phyloP scores from a whole-genome alignment of 2,113 vertebrate genomes.

The Chionis minor region DNA sequence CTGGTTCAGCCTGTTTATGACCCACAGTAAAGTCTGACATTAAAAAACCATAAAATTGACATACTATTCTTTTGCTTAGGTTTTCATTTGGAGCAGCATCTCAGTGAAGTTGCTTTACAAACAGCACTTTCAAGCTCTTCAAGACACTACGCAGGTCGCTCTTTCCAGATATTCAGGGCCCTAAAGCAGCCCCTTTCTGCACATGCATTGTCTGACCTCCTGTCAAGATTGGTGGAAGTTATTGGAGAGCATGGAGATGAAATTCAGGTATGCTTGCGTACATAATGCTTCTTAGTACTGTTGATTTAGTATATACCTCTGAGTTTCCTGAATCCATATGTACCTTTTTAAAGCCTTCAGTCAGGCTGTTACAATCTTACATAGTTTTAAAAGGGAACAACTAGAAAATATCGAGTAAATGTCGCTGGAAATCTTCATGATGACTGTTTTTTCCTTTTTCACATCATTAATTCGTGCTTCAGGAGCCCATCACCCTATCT shows the following conservation, averaged over 20 bases:
- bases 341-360: not conserved
- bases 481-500: not conserved
- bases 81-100: slow-evolving; percentile 94
- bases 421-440: not conserved
- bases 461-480: not conserved
- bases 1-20: not conserved
- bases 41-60: not conserved
- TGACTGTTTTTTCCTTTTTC: not conserved
- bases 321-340: not conserved
- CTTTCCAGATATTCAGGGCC: slow-evolving; percentile 96
- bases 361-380: not conserved
- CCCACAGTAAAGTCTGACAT: not conserved
- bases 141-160: slow-evolving; percentile 93
- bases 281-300: not conserved
- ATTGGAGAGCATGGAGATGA: slow-evolving; percentile 97
- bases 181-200: slow-evolving; percentile 94
- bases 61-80: slow-evolving; percentile 70
- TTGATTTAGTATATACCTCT: not conserved
- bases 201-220: slow-evolving; percentile 90
- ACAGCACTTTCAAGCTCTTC: slow-evolving; percentile 97
- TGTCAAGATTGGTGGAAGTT: slow-evolving; percentile 95
- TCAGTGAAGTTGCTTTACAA: slow-evolving; percentile 95
- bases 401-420: not conserved
- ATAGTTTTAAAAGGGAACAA: not conserved
- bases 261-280: slow-evolving; percentile 85